These are phyloP conservation scores for Cryptoprocta ferox DNA, from an alignment of 2,797 vertebrate genomes.

Conservation along the genomic window DNA sequence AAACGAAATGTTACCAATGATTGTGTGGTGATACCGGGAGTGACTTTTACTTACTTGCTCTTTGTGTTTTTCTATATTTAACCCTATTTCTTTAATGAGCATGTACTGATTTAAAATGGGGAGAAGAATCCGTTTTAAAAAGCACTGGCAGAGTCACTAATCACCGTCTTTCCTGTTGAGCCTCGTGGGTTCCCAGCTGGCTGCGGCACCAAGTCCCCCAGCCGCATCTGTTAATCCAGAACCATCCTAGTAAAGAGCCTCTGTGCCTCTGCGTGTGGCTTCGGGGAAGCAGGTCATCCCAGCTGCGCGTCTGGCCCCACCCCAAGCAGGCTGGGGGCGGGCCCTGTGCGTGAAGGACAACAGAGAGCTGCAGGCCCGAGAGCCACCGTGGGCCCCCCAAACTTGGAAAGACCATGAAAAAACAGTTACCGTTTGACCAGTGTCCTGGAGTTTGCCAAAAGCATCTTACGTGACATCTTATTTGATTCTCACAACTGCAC, in stretches of 20 bases:
- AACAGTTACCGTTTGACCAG: background rate
- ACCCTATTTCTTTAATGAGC: conserved; percentile 60
- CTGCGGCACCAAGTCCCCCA: background rate
- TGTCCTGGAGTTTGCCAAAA: background rate
- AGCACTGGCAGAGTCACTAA: conserved; percentile 51
- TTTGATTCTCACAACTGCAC: background rate
- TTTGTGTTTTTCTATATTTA: conserved; percentile 69
- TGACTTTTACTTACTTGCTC: background rate
- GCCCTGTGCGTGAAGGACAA: background rate
- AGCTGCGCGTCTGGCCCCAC: background rate
- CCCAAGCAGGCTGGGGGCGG: background rate
- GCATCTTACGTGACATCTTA: background rate
- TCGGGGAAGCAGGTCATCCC: background rate
- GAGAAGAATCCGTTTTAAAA: conserved; percentile 2
- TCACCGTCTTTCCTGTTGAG: conserved; percentile 42
- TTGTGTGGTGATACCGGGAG: background rate
- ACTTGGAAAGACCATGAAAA: background rate
- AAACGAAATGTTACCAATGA: conserved; percentile 40
- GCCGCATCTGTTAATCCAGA: conserved; percentile 44
- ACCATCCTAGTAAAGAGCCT: conserved; percentile 37
- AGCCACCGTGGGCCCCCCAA: background rate
- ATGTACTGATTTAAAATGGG: conserved; percentile 60
- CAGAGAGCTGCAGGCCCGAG: background rate
- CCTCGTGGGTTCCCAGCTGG: conserved; percentile 45
- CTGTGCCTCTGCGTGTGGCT: background rate